Base-by-base conservation (phyloP, 2,113 vertebrate genomes). In the Stomatorhinus ivindoensis region DNA sequence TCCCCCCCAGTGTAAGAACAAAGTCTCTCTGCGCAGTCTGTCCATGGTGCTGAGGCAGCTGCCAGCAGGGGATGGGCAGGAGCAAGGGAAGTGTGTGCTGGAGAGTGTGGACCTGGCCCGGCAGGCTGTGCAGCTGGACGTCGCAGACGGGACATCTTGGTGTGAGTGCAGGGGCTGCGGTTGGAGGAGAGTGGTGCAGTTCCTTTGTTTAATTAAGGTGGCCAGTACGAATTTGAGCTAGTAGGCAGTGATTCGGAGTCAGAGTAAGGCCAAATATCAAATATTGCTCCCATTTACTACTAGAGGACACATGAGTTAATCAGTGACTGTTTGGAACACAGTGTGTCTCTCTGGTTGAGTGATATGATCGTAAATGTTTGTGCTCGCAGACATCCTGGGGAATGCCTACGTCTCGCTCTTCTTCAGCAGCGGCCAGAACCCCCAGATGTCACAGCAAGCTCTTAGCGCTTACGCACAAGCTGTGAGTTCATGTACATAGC, bases 31-130 rank as follows among this genome's bases (percentile, higher is more conserved):
- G 87, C 96, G 97, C 48, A 98, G 96, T 92, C 94, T 98, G 83
- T 98, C 97, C 0, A 98, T 98, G 97, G 97, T 98, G 90, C 94
- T 98, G 92, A 94, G 97, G 80, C 97, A 98, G 92, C 92, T 97
- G 88, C 96, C 95, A 0, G 88, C 91, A 19, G 92, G 92, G 0
- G 94, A 93, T 85, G 90, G 88, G 1, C 90, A 93, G 0, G 94
- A 95, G 7, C 95, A 95, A 0, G 93, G 94, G 24, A 96, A 95
- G 65, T 94, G 95, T 11, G 96, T 98, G 86, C 90, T 97, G 93
- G 96, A 97, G 90, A 98, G 97, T 0, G 96, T 97, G 91, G 95
- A 95, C 15, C 93, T 97, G 94, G 97, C 97, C 47, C 96, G 97
- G 24, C 91, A 97, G 90, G 97, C 97, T 0, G 97, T 98, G 76